Conservation (phyloP, 1,140 invertebrate genomes). For the Zelostemma sp. region DNA sequence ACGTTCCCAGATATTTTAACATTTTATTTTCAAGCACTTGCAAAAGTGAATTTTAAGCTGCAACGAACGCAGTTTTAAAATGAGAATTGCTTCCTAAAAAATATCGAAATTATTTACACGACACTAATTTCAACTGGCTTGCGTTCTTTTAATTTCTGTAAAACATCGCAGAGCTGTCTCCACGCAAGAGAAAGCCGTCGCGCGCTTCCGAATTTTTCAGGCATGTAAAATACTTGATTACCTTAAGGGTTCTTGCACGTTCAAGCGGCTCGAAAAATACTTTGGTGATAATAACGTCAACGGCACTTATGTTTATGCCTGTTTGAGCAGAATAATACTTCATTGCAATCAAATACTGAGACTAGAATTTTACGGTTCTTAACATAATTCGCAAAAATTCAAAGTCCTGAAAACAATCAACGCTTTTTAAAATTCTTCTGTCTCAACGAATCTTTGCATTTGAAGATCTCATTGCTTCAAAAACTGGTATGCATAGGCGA, state of each 20-base stretch:
- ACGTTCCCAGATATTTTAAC: too few relatives aligned
- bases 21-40: too few relatives aligned
- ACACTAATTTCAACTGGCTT: conserved; percentile 11
- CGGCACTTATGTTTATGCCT: conserved; percentile 32
- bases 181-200: conserved; percentile 31
- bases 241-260: conserved; percentile 37
- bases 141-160: conserved; percentile 49
- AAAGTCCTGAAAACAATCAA: too few relatives aligned
- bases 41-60: too few relatives aligned
- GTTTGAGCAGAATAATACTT: background rate
- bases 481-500: conserved; percentile 47
- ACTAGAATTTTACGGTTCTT: background rate
- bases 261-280: conserved; percentile 45
- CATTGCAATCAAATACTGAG: background rate
- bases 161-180: conserved; percentile 34
- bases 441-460: conserved; percentile 40
- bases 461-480: conserved; percentile 36
- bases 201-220: conserved; percentile 49
- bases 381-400: too few relatives aligned
- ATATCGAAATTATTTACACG: conserved; percentile 11
- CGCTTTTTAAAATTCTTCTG: conserved; percentile 14
- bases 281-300: conserved; percentile 43
- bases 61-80: too few relatives aligned
- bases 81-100: too few relatives aligned
- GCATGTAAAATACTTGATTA: conserved; percentile 59